Percentiles rank a stretch among this genome's conserved stretches.
These are phyloP conservation scores for Anastrepha obliqua DNA, from an alignment of 1,140 invertebrate species.

Conservation along the genomic window DNA sequence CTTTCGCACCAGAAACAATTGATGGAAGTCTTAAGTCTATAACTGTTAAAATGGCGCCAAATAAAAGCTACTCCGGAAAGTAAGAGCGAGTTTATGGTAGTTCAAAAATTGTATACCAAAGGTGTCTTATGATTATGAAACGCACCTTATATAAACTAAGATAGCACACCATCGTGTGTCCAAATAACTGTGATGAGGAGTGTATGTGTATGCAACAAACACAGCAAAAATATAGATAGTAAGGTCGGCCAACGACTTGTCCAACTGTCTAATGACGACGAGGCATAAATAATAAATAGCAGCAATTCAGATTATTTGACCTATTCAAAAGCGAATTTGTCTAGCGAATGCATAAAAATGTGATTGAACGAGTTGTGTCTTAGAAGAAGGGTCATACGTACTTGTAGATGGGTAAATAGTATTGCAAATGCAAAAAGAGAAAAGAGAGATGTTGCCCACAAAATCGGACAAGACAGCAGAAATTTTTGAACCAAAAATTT, in stretches of 20 bases:
- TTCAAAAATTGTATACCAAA: too few relatives aligned
- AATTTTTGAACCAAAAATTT: not conserved
- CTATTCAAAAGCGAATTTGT: conserved; percentile 9
- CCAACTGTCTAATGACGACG: not conserved
- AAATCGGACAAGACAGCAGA: not conserved
- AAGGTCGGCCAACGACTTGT: not conserved
- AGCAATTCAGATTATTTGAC: conserved; percentile 38
- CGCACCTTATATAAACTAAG: too few relatives aligned
- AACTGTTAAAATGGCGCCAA: too few relatives aligned
- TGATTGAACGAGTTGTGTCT: not conserved
- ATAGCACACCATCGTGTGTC: too few relatives aligned
- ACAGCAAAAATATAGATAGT: not conserved
- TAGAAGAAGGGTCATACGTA: not conserved
- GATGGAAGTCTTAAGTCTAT: too few relatives aligned
- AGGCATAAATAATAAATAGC: conserved; percentile 19
- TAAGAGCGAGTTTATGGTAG: too few relatives aligned
- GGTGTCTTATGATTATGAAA: too few relatives aligned
- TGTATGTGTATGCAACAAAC: not conserved
- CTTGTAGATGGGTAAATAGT: not conserved
- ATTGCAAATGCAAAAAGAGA: not conserved
- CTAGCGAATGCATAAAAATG: not conserved
- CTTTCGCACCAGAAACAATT: too few relatives aligned
- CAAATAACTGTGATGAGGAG: too few relatives aligned
- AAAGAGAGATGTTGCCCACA: not conserved
- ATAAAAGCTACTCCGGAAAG: too few relatives aligned